Base-by-base conservation (phyloP, 2,888 invertebrate species). In the Punctoribates punctum region DNA sequence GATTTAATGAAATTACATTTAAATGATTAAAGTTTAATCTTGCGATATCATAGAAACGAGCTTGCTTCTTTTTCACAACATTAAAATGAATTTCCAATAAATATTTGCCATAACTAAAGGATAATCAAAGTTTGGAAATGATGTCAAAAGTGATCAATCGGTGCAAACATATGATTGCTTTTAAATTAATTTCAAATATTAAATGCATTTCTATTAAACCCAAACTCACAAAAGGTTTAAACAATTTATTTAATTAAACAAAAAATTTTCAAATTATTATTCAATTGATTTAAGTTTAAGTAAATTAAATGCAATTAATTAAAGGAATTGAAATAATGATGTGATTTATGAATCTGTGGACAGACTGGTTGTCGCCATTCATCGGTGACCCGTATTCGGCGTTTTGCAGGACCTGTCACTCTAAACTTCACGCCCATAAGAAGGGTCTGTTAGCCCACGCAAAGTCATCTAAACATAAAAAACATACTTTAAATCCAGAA, bases 401-500 rank as follows among this genome's bases (percentile, higher is more conserved):
- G 13, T 76, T 54, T 51, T 76, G 76, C 51, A 34, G 73, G 51
- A 51, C 46, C 73, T 76, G 76, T 54, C 76, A 70, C 60, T 54
- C 29, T 1, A 76, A 76, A 60, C 73, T 76, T 51, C 76, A 76
- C 73, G 76, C 76, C 11, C 76, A 76, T 25, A 76, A 76, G 34
- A 76, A 76, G 54, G 76, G 76, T 25, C 73, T 76, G 23, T 73
- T 76, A 60, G 76, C 76, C n/a, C 76, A 76, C 60, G 72, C 76
- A n/a, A 72, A 73, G 42, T 76, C 76, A 23, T 48, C 73, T 17
- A 76, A 76, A 60, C 76, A 76, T 60, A 51, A 20, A 13, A 76
- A 76, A 25, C 76, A 76, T 74, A 25, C 46, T 2, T 23, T 70
- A 42, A 70, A 38, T 42, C 42, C 42, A 11, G 70, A 70, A 23